These are phyloP conservation scores for Phasianus colchicus DNA, from an alignment of 2,113 vertebrate genomes.

Conservation along the genomic window DNA sequence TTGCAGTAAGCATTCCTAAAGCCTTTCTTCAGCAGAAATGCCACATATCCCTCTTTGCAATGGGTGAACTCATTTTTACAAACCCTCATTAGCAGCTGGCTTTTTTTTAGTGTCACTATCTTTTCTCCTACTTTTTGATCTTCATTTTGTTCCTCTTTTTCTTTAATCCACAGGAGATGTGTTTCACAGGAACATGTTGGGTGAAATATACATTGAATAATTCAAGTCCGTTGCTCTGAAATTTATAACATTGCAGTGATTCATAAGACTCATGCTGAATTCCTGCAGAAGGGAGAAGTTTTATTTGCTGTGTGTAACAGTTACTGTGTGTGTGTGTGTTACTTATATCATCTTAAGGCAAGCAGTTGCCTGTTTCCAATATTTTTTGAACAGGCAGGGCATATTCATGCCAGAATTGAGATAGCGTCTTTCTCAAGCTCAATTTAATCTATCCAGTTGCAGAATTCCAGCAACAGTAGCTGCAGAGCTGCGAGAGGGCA, in stretches of 20 bases:
- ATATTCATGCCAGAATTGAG: rapidly evolving
- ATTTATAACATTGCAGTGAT: not conserved
- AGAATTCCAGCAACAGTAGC: not conserved
- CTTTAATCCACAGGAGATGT: not conserved
- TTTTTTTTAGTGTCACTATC: not conserved
- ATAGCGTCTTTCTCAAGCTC: not conserved
- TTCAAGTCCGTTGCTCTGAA: not conserved
- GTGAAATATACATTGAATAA: not conserved
- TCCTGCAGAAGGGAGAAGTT: not conserved
- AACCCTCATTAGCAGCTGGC: not conserved
- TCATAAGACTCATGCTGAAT: not conserved
- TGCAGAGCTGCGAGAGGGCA: not conserved
- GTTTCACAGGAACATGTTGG: not conserved
- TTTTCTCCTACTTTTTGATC: constrained; percentile 48
- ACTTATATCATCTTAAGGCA: not conserved
- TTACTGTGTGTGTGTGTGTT: not conserved
- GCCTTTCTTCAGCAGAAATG: not conserved
- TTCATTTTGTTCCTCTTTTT: not conserved
- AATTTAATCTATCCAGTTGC: not conserved
- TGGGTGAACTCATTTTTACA: not conserved
- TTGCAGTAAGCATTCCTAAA: constrained; percentile 16
- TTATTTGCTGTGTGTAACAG: not conserved
- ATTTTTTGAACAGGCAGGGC: not conserved
- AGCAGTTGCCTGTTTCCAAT: not conserved
- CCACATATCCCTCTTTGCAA: constrained; percentile 13